Percentiles rank a stretch among this genome's conserved stretches.
These are phyloP conservation scores for Diprion similis DNA, from an alignment of 1,140 invertebrate species.

Conservation along the genomic window DNA sequence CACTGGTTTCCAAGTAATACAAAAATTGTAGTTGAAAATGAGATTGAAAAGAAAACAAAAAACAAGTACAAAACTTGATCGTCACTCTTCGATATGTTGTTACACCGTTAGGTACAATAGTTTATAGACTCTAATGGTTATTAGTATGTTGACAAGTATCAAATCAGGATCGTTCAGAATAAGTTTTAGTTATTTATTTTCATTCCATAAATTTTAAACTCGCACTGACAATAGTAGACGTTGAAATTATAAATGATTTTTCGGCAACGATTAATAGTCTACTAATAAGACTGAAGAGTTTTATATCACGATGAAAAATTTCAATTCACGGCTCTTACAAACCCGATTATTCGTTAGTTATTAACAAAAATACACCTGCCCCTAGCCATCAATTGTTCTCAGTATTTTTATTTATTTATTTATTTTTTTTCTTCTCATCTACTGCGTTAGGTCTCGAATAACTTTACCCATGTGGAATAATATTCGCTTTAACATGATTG, in stretches of 20 bases:
- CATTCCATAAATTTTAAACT: too few species aligned
- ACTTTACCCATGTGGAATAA: too few species aligned
- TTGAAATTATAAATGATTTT: too few species aligned
- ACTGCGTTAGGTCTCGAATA: neutral
- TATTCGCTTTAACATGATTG: too few species aligned
- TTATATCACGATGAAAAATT: too few species aligned
- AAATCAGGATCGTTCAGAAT: neutral
- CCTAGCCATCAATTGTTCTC: too few species aligned
- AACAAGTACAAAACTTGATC: neutral
- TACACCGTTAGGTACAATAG: neutral
- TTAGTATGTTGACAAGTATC: neutral
- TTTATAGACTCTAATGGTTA: neutral
- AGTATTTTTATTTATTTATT: neutral
- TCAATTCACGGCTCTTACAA: too few species aligned
- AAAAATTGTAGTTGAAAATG: neutral
- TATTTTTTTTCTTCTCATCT: neutral
- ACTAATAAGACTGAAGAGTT: too few species aligned
- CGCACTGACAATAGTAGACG: too few species aligned
- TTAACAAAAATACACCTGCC: too few species aligned
- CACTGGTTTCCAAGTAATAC: neutral
- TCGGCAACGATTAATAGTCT: too few species aligned
- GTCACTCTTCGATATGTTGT: neutral
- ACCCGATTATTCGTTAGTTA: too few species aligned
- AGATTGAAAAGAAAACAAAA: neutral
- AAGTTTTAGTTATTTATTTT: neutral